A percentile compares a stretch with the other conserved stretches of the same genome.
Conservation (phyloP, 2,113 vertebrate species). For the Mormoops blainvillei region DNA sequence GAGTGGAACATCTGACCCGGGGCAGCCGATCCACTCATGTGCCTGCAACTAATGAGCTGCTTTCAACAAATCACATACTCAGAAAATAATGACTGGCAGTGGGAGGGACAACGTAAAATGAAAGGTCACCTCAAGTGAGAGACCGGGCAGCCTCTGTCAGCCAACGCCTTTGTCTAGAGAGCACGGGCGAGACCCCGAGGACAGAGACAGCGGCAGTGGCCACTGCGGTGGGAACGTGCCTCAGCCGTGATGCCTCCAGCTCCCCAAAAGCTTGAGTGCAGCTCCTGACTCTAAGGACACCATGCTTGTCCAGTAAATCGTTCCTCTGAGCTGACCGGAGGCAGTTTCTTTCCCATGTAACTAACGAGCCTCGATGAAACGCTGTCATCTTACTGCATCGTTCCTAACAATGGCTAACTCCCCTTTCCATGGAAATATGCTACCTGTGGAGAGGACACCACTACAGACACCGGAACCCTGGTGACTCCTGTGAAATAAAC, state of each 20-base stretch:
- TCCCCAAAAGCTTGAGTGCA: background rate
- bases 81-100: background rate
- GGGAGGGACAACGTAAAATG: accelerated
- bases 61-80: background rate
- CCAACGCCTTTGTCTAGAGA: background rate
- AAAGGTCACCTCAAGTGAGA: background rate
- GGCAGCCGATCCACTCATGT: background rate
- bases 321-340: background rate
- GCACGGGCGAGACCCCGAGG: background rate
- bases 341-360: background rate
- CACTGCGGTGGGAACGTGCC: background rate
- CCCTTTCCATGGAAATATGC: background rate
- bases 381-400: background rate
- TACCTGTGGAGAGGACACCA: background rate
- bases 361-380: background rate
- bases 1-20: background rate
- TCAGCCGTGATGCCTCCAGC: background rate
- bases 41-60: background rate
- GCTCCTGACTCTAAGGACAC: background rate
- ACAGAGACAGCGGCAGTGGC: background rate
- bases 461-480: too few species aligned
- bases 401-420: background rate
- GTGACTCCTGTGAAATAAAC: background rate
- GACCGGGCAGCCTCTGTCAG: background rate
- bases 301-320: background rate